Conservation (phyloP, 37 sponge, comb jelly and placozoan species). For the Chondrilla cf. caribensis region DNA sequence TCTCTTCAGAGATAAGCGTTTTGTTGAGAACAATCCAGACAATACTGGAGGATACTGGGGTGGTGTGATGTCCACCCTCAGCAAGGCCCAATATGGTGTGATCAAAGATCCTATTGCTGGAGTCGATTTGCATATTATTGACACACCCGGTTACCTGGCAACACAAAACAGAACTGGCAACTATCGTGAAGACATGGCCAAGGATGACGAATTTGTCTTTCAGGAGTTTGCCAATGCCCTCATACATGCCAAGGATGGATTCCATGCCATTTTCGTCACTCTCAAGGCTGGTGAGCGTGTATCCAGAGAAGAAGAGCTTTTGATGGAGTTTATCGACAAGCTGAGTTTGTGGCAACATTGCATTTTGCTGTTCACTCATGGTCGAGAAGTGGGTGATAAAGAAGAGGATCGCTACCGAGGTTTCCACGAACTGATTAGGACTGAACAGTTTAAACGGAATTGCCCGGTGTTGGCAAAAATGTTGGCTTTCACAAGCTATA, state of each 20-base stretch:
- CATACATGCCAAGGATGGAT: neutral
- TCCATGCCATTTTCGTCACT: conserved; percentile 5
- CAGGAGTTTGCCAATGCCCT: conserved; percentile 11
- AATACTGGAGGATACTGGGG: neutral
- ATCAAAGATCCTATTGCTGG: neutral
- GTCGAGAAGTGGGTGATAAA: neutral
- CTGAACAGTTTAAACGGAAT: neutral
- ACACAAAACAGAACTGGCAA: conserved; percentile 1
- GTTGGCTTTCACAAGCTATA: neutral
- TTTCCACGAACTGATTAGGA: neutral
- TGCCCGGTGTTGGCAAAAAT: conserved; percentile 3
- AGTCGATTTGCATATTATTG: neutral
- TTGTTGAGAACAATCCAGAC: neutral
- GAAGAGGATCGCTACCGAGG: neutral
- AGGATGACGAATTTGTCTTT: neutral
- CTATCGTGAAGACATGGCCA: neutral
- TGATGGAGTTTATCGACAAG: neutral
- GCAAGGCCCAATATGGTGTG: neutral
- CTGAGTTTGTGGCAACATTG: neutral
- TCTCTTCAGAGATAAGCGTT: neutral
- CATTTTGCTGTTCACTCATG: conserved; percentile 14
- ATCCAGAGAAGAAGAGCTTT: conserved; percentile 3
- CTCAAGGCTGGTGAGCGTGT: neutral
- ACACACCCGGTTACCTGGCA: conserved; percentile 18
- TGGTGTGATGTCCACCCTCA: neutral